These are phyloP conservation scores for Elachura formosa DNA, from an alignment of 2,113 vertebrate species.

Conservation along the genomic window DNA sequence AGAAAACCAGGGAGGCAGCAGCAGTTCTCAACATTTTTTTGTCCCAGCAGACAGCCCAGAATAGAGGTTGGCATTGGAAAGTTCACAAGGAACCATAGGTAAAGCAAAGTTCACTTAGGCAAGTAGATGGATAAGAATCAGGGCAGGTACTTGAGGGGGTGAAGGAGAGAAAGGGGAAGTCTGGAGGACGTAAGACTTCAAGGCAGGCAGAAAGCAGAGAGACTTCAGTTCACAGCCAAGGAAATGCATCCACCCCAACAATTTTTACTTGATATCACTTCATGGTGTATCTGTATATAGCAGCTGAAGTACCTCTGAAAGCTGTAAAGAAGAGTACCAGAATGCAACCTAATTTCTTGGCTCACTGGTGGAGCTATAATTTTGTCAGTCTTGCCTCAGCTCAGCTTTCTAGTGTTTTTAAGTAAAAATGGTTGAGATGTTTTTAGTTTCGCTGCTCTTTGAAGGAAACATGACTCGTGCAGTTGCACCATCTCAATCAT, in stretches of 20 bases:
- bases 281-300: constrained; percentile 26
- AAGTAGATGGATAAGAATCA: neutral
- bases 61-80: neutral
- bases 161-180: constrained; percentile 20
- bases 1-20: constrained; percentile 11
- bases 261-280: constrained; percentile 64
- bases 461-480: neutral
- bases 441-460: neutral
- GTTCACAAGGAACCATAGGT: neutral
- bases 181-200: neutral
- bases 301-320: neutral
- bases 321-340: neutral
- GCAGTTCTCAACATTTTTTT: neutral
- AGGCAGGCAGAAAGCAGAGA: constrained; percentile 39
- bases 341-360: constrained; percentile 18
- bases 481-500: neutral
- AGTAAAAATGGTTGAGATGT: neutral
- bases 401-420: neutral
- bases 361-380: neutral
- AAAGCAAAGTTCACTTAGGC: neutral
- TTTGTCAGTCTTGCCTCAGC: neutral
- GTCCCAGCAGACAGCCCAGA: neutral
- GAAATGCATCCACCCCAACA: constrained; percentile 59
- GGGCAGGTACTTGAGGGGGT: neutral
- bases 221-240: constrained; percentile 59